Evolutionary conservation across 2,888 invertebrate species (phyloP), one percentile per base, ranked within the genome.

Genomic region (Dysmachus trigonus): DNA sequence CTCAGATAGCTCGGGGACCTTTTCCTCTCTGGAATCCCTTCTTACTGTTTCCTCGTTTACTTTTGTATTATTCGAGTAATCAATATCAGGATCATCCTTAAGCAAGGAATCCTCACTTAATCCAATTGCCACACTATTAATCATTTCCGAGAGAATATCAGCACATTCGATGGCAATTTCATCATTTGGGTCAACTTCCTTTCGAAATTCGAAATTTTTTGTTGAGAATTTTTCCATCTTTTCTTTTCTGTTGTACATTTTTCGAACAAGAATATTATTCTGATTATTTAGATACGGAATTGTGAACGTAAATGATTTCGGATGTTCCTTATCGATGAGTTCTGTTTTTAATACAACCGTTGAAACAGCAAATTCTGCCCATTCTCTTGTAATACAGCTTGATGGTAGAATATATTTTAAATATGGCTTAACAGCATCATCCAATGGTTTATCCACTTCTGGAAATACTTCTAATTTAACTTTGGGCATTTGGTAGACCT

Each of bases 41-140:
- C 87, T 62, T 2, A 62, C 89, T 1, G 53, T 74, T 53, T 33
- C 53, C 18, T 31, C 35, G 71, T 41, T 86, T 8, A 84, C n/a
- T 53, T 38, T 38, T 30, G n/a, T 31, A 41, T 86, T 72, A 27
- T 35, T 51, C 88, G 86, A 38, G 85, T 90, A 89, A 76, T 86
- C 85, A 62, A 87, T 86, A 88, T 89, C 89, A 62, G 91, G 90
- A 87, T 92, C 92, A 88, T 92, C 90, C 85, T 91, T 90, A 73
- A 93, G 93, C 87, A 95, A 91, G 1, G 92, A 91, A 89, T 94
- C 93, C 90, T 94, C 94, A 86, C 93, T 92, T 89, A 94, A 92
- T 88, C 93, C 93, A 53, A 94, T 93, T 89, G 94, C 94, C 41
- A 95, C 93, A n/a, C 94, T 93, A 88, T 93, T 92, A 85, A 95